A percentile compares a stretch with the other conserved stretches of the same genome.
These are phyloP conservation scores for Tetramorium simillimum DNA, from an alignment of 1,140 invertebrate species.

Conservation along the genomic window DNA sequence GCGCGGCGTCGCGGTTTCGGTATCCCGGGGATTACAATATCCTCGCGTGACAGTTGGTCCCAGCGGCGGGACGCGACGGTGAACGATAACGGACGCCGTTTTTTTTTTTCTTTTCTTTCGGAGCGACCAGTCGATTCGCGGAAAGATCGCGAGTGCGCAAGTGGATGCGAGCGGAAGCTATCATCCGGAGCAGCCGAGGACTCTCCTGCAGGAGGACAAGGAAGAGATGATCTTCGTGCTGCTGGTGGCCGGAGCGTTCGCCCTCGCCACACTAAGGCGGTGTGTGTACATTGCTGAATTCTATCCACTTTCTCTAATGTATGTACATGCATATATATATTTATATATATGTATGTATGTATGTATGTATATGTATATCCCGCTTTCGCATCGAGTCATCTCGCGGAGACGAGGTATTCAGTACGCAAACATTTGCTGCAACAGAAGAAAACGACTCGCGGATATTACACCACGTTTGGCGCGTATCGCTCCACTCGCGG, in stretches of 20 bases:
- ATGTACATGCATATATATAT: not conserved
- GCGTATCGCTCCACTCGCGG: conserved; percentile 30
- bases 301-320: conserved; percentile 72
- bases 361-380: not conserved
- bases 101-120: not conserved
- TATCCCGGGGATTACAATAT: not conserved
- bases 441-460: conserved; percentile 43
- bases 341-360: not conserved
- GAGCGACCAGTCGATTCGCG: conserved; percentile 21
- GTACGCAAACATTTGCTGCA: conserved; percentile 46
- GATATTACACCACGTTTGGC: conserved; percentile 7
- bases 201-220: conserved; percentile 79
- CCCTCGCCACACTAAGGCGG: conserved; percentile 85
- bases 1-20: not conserved
- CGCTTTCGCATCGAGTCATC: conserved; percentile 30
- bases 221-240: conserved; percentile 84
- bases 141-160: conserved; percentile 71
- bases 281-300: conserved; percentile 85
- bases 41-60: conserved; percentile 25
- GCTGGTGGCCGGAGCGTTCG: conserved; percentile 84
- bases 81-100: conserved; percentile 20
- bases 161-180: conserved; percentile 77
- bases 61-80: not conserved
- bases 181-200: conserved; percentile 76
- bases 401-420: conserved; percentile 28